phyloP scores from a whole-genome alignment of 2,888 invertebrate genomes.

The Calephelis perditalis region DNA sequence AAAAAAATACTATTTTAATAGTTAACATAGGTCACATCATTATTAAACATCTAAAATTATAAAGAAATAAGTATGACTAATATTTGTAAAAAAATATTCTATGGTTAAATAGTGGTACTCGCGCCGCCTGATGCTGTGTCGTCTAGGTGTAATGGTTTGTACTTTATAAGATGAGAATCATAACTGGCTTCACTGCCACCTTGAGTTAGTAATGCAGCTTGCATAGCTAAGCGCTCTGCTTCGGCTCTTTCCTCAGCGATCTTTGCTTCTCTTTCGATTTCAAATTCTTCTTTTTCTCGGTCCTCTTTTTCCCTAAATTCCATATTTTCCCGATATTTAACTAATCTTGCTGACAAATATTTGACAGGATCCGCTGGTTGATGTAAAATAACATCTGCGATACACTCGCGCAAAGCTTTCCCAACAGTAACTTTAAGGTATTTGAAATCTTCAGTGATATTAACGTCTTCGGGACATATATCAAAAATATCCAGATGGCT shows the following conservation, averaged over 20 bases:
- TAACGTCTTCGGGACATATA: conserved; percentile 55
- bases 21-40: no score
- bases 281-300: conserved; percentile 51
- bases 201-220: conserved; percentile 44
- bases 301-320: conserved; percentile 51
- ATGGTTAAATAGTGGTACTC: conserved; percentile 37
- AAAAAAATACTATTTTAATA: no score
- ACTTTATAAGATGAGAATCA: conserved; percentile 59
- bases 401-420: conserved; percentile 54
- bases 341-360: conserved; percentile 49
- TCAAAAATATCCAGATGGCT: conserved; percentile 55
- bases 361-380: conserved; percentile 68
- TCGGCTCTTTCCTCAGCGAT: conserved; percentile 54
- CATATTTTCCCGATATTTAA: conserved; percentile 59
- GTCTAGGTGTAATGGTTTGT: conserved; percentile 41
- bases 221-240: conserved; percentile 50
- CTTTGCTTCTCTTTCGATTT: conserved; percentile 49
- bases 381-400: conserved; percentile 57
- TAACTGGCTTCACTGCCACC: conserved; percentile 64
- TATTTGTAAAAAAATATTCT: neutral
- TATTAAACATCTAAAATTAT: neutral
- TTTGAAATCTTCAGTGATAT: conserved; percentile 62
- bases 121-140: conserved; percentile 35
- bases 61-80: conserved; percentile 4
- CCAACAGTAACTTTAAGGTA: conserved; percentile 62